These are phyloP conservation scores for Iphiclides podalirius DNA, from an alignment of 2,888 invertebrate species.

Conservation along the genomic window DNA sequence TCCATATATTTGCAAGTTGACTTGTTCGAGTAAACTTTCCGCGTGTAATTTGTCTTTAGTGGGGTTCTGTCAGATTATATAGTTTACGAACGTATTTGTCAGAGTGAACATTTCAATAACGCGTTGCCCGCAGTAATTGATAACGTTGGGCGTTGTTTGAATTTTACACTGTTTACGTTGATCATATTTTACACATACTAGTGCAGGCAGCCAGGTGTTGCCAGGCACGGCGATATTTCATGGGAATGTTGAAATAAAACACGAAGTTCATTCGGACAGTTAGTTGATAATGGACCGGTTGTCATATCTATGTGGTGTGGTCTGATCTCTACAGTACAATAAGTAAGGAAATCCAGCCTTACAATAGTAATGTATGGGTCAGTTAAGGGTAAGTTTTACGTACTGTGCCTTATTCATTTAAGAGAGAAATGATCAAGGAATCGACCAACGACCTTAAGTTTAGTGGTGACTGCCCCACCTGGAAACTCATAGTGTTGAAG, in stretches of 20 bases:
- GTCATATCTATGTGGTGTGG: not conserved
- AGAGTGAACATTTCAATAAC: not conserved
- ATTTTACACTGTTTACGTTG: not conserved
- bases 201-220: slow-evolving; percentile 22
- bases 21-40: not conserved
- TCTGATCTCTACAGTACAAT: not conserved
- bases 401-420: no score
- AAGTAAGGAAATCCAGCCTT: no score
- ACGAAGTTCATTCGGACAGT: not conserved
- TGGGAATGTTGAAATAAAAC: slow-evolving; percentile 17
- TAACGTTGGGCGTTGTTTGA: not conserved
- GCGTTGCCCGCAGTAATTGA: not conserved
- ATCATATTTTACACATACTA: slow-evolving; percentile 13
- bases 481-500: no score
- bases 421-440: no score
- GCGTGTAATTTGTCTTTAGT: not conserved
- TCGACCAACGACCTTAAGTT: no score
- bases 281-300: slow-evolving; percentile 13
- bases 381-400: no score
- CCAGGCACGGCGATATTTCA: slow-evolving; percentile 13
- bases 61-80: not conserved
- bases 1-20: no score
- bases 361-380: no score
- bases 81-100: not conserved
- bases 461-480: no score